Evolutionary conservation across 2,888 invertebrate genomes (phyloP), one percentile per base, ranked within the genome.

Genomic region (Volucella zonaria): DNA sequence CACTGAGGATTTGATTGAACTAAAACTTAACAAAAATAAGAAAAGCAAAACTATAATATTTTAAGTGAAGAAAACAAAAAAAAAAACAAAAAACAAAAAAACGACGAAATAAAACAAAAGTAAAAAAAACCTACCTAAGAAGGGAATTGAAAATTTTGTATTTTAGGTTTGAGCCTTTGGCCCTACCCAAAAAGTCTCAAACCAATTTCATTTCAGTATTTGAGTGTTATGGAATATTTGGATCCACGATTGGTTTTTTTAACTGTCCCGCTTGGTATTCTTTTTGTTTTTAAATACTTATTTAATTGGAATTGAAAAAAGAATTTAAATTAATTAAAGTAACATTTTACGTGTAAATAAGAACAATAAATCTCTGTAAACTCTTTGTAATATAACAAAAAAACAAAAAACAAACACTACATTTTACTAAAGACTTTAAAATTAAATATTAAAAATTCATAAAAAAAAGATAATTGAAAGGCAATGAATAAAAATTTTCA

Each of bases 1-100:
- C 92, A 92, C 91, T 91, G 91, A 91, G 92, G 92, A 92, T 92
- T 92, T 92, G 91, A 91, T 91, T 90, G 90, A 90, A 91, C 90
- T 89, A 89, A 90, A 90, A 89, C 88, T 87, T 87, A 68, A 75
- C 56, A 23, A 71, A 80, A 86, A 87, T 18, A 87, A 87, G 83
- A 87, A 86, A 87, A 71, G 82, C 87, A 88, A 59, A 31, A 31
- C 31, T 31, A 31, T 31, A 31, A 31, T 31, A 31, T 6, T 31
- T 31, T 31, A 31, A 31, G 31, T 31, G 4, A 31, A 31, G 54
- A 74, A 87, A 87, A 88, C 11, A 86, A 82, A 87, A 87, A 86
- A 86, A 82, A 87, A 88, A 82, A 87, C 87, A 81, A 87, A 87
- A 79, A 75, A 87, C 87, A 23, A 23, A 31, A 73, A 62, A 73